phyloP scores from a whole-genome alignment of 2,113 vertebrate species.

The Bettongia penicillata region DNA sequence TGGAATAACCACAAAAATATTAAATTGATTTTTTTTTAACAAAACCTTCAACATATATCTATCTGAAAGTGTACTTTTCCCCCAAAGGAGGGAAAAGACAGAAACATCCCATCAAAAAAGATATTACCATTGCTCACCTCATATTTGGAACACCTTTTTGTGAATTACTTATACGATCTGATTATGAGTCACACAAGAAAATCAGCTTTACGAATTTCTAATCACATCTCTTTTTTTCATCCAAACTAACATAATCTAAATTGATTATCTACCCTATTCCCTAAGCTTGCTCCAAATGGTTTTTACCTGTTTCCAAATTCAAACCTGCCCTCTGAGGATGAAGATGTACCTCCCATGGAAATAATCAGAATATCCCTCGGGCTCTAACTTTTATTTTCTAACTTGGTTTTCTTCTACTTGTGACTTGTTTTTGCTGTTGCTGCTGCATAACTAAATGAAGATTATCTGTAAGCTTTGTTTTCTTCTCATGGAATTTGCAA shows the following conservation, averaged over 20 bases:
- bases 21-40: background rate
- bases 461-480: constrained; percentile 23
- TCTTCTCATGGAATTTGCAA: constrained; percentile 59
- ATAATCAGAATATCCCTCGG: background rate
- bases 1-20: background rate
- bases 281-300: background rate
- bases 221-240: background rate
- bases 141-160: background rate
- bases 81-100: background rate
- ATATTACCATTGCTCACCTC: background rate
- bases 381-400: constrained; percentile 56
- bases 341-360: background rate
- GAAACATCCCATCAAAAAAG: background rate
- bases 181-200: background rate
- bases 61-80: background rate
- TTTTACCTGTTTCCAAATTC: background rate
- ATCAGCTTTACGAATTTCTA: background rate
- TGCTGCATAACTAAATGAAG: constrained; percentile 13
- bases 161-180: background rate
- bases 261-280: background rate
- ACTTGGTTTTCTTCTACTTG: background rate
- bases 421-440: background rate
- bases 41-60: background rate
- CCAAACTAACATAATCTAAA: background rate
- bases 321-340: background rate